These are phyloP conservation scores for Cheilosia soror DNA, from an alignment of 2,888 invertebrate genomes.

Conservation along the genomic window DNA sequence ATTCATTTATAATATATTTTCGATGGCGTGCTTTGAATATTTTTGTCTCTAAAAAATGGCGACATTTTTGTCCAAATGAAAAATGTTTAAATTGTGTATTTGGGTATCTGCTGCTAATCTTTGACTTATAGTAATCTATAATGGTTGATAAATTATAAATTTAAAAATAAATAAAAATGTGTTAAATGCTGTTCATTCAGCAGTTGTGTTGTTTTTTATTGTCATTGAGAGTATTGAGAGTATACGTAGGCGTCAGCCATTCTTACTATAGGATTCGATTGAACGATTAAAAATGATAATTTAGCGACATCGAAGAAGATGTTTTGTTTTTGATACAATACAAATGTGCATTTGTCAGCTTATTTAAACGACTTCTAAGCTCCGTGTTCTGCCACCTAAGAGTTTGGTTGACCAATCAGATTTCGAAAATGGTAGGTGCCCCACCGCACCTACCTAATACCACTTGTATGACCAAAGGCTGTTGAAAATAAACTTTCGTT, in stretches of 20 bases:
- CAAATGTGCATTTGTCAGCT: background rate
- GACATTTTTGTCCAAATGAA: slow-evolving; percentile 13
- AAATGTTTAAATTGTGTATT: background rate
- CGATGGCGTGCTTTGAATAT: background rate
- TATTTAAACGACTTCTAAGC: too few species aligned
- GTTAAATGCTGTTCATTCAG: slow-evolving; percentile 13
- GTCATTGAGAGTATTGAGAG: background rate
- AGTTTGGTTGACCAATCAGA: slow-evolving; percentile 13
- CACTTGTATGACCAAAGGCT: too few species aligned
- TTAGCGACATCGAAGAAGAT: slow-evolving; percentile 27
- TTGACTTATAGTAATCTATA: slow-evolving; percentile 22
- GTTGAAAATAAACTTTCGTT: too few species aligned
- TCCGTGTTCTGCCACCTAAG: too few species aligned
- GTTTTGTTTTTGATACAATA: slow-evolving; percentile 4
- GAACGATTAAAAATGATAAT: slow-evolving; percentile 49
- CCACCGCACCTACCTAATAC: too few species aligned
- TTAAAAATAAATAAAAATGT: slow-evolving; percentile 15
- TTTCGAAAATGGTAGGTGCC: background rate
- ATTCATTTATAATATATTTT: slow-evolving; percentile 10
- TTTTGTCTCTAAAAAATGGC: background rate
- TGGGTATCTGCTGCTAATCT: slow-evolving; percentile 7
- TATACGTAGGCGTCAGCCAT: slow-evolving; percentile 38
- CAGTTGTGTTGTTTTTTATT: background rate
- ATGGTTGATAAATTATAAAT: slow-evolving; percentile 28
- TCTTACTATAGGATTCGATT: slow-evolving; percentile 8